Conservation (phyloP, 2,888 invertebrate genomes). For the Germaria angustata region DNA sequence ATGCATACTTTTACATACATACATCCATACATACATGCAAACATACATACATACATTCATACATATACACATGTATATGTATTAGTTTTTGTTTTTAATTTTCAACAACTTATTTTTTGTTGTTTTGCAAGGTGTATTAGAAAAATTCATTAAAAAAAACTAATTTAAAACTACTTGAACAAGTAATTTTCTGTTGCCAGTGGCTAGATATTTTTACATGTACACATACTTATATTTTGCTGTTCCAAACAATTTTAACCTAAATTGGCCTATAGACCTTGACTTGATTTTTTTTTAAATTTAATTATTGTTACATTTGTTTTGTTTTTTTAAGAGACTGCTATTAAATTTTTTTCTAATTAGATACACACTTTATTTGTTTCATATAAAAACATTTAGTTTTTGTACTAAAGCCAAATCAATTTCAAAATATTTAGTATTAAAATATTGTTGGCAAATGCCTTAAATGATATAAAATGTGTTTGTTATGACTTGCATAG, state of each 20-base stretch:
- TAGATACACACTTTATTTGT: neutral
- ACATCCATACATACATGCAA: neutral
- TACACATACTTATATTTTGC: no score
- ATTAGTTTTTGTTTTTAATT: neutral
- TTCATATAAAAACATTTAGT: neutral
- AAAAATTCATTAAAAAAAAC: neutral
- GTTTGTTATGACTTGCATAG: neutral
- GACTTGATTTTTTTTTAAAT: conserved; percentile 56
- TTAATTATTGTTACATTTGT: neutral
- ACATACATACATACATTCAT: neutral
- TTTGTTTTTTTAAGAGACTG: neutral
- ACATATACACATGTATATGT: neutral
- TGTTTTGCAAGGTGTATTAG: conserved; percentile 1
- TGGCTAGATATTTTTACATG: neutral
- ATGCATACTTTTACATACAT: no score
- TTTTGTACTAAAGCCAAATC: neutral
- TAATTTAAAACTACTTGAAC: conserved; percentile 10
- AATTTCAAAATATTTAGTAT: conserved; percentile 24
- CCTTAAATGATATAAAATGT: neutral
- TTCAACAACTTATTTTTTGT: neutral
- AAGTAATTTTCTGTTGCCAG: conserved; percentile 16
- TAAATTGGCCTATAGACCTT: conserved; percentile 66
- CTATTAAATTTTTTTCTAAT: conserved; percentile 18
- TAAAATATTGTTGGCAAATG: neutral
- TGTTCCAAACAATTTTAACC: conserved; percentile 39